phyloP scores from a whole-genome alignment of 2,113 vertebrate genomes.

The Phocoena phocoena region DNA sequence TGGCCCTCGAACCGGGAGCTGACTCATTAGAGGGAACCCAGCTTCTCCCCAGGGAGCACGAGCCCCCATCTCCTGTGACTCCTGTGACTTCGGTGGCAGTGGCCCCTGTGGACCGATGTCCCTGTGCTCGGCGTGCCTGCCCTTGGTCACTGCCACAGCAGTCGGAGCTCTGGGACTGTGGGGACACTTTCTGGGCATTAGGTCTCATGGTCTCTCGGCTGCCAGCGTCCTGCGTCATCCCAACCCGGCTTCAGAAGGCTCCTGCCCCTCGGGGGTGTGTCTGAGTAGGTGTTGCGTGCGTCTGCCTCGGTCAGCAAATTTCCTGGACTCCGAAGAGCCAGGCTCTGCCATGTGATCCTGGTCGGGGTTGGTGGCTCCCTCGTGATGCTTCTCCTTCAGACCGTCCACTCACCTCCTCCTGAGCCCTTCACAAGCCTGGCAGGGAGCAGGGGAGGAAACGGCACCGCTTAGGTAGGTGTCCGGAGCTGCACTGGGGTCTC shows the following conservation, averaged over 20 bases:
- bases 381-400: not conserved
- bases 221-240: not conserved
- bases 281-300: rapidly evolving
- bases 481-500: not conserved
- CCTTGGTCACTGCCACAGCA: not conserved
- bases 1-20: not conserved
- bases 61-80: not conserved
- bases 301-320: too few relatives aligned
- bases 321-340: not conserved
- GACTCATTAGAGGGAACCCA: not conserved
- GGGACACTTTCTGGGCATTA: not conserved
- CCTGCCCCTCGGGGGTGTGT: not conserved
- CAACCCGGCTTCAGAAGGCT: not conserved
- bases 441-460: too few relatives aligned
- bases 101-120: not conserved
- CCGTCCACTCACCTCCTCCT: not conserved
- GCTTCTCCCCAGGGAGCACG: not conserved
- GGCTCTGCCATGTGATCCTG: not conserved
- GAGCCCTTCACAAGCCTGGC: not conserved
- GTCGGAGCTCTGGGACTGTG: not conserved
- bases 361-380: not conserved
- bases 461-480: not conserved
- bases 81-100: not conserved
- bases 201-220: not conserved
- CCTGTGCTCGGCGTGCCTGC: not conserved